Base-by-base conservation (phyloP, 2,797 vertebrate species). In the Sebastes miniatus region DNA sequence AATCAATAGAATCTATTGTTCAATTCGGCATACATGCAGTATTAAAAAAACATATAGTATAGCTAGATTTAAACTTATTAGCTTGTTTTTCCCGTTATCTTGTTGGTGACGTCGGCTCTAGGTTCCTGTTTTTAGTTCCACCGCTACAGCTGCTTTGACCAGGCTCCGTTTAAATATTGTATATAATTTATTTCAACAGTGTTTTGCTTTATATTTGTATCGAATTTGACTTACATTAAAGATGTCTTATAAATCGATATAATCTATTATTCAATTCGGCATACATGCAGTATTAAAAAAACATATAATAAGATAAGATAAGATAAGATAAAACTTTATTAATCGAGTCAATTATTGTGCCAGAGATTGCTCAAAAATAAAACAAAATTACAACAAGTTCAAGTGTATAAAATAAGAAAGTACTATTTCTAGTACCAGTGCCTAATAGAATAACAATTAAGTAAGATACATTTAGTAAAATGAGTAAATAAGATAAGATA, bases 81-180 rank as follows among this genome's bases (percentile, higher is more conserved):
- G 36, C 12, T 36, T 36, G 36, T 36, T 13, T 36, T 47, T 18
- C 13, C 69, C 62, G 80, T 87, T 80, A 57, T 78, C 5, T 80
- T 63, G 43, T 4, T 4, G 3, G 20, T 61, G 36, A 32, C 54
- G 47, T 25, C 32, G 5, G 5, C 36, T 39, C 8, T 5, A 12
- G 20, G 57, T 84, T 89, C 86, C 84, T 50, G 36, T 86, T 81
- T 84, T 69, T 4, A 5, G 39, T 16, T 16, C 14, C 39, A 43
- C 14, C 39, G 39, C 2, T 54, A 57, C 5, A 20, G 56, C 47
- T 3, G 1, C 32, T 61, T 3, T 0, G 1, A 29, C 77, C 80
- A 77, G 29, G 68, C 57, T 77, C 20, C 6, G 0, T 61, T 0
- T 11, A 68, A 3, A 36, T 47, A 0, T 47, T 18, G 0, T 1